phyloP scores from a whole-genome alignment of 1,140 invertebrate genomes.

The Atta texana region DNA sequence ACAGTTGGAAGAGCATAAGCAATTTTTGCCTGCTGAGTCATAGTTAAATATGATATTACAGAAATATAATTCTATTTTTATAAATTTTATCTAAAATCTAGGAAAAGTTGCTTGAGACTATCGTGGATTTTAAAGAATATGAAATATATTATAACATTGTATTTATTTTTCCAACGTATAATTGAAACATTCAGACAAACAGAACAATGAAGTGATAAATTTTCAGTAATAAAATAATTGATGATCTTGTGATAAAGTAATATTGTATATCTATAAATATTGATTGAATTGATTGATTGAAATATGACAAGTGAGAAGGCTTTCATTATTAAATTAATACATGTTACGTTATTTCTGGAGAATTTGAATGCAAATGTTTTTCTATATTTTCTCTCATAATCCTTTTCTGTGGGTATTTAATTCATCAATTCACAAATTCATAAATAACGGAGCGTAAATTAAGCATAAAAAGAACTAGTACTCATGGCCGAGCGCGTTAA shows the following conservation, averaged over 20 bases:
- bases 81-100: slow-evolving; percentile 33
- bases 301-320: background rate
- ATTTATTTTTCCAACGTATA: background rate
- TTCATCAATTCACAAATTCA: slow-evolving; percentile 17
- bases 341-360: background rate
- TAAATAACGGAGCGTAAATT: slow-evolving; percentile 31
- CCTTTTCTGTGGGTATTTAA: background rate
- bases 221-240: slow-evolving; percentile 15
- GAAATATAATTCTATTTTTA: slow-evolving; percentile 8
- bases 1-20: slow-evolving; percentile 45
- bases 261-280: background rate
- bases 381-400: background rate
- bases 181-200: background rate
- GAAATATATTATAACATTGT: background rate
- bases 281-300: too few species aligned
- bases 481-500: slow-evolving; percentile 34
- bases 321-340: slow-evolving; percentile 1
- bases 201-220: background rate
- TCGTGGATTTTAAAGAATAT: background rate
- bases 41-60: slow-evolving; percentile 1
- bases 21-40: slow-evolving; percentile 15
- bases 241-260: background rate
- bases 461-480: slow-evolving; percentile 17
- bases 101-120: background rate
- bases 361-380: background rate